Percentiles rank a stretch among this genome's conserved stretches.
Conservation (phyloP, 2,797 vertebrate genomes). For the Cottoperca gobio region DNA sequence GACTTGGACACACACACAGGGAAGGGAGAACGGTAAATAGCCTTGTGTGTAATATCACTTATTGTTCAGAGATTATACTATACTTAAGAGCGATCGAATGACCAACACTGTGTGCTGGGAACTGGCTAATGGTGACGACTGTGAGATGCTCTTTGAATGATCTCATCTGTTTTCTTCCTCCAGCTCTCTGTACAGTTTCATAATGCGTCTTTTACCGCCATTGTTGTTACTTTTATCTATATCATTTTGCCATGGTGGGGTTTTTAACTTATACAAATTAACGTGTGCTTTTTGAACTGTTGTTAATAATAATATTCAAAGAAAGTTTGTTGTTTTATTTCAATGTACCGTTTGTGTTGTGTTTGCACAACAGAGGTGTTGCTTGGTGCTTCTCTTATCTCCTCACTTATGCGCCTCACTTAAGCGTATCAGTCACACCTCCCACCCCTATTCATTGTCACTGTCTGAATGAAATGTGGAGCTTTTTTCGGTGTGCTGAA, state of each 20-base stretch:
- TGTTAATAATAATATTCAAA: neutral
- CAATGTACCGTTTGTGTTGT: neutral
- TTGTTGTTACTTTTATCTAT: conserved; percentile 4
- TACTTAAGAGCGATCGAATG: conserved; percentile 55
- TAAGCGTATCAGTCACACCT: neutral
- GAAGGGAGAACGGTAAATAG: conserved; percentile 5
- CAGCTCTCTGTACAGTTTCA: conserved; percentile 5
- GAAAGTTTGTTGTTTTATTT: too few species aligned
- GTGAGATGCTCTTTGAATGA: conserved; percentile 44
- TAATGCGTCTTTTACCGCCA: neutral
- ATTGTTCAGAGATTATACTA: conserved; percentile 45
- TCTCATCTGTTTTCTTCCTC: conserved; percentile 57
- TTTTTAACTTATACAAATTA: neutral
- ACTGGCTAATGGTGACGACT: conserved; percentile 40
- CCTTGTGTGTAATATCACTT: conserved; percentile 36
- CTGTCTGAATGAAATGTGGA: neutral
- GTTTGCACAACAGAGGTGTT: neutral
- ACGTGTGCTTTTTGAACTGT: too few species aligned
- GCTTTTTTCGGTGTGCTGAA: too few species aligned
- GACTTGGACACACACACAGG: conserved; percentile 21
- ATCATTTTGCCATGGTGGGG: neutral
- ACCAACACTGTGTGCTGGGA: conserved; percentile 32
- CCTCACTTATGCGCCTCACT: too few species aligned
- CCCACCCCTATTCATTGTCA: neutral
- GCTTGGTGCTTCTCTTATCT: neutral